Evolutionary conservation across 2,113 vertebrate genomes (phyloP), one percentile per base, ranked within the genome.

Genomic region (Fukomys damarensis): DNA sequence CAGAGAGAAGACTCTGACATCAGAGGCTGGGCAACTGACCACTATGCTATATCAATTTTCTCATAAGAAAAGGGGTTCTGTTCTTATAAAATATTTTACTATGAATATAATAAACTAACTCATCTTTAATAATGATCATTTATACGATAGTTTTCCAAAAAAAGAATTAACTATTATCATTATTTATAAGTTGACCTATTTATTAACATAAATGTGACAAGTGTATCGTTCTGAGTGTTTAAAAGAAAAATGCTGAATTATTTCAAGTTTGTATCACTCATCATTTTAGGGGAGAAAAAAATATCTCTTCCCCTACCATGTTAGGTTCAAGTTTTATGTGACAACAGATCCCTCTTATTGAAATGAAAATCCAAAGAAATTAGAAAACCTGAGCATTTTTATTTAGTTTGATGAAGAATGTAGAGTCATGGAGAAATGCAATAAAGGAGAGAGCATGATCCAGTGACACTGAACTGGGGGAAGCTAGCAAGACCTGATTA

Each of bases 61-160:
- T 88, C 87, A 76, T 93, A 80, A 68, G n/a, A 96, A 92, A 85
- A 56, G 61, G 20, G 38, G 4, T 76, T 96, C 93, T 95, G 59
- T 66, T 77, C 13, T 79, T 91, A 43, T 32, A 79, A 94, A 89
- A 72, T 80, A 0, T 83, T 86, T 92, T 70, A 24, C 22, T 89
- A 11, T 43, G n/a, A 80, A 82, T 85, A 59, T 76, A 85, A 87
- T 66, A 77, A 54, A n/a, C 16, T 65, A 46, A 17, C 76, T 41
- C 35, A 54, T 97, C 93, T 97, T 88, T 91, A 63, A 66, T 91
- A 74, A 61, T 4, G 38, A 87, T 94, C 66, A 7, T 74, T 89
- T 88, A 12, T 93, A 41, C 89, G 3, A 58, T 83, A 56, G 0
- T 90, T 35, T 91, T 95, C 54, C 0, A 59, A 85, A 87, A 87